These are phyloP conservation scores for Rhagium mordax DNA, from an alignment of 2,888 invertebrate genomes.

Conservation along the genomic window DNA sequence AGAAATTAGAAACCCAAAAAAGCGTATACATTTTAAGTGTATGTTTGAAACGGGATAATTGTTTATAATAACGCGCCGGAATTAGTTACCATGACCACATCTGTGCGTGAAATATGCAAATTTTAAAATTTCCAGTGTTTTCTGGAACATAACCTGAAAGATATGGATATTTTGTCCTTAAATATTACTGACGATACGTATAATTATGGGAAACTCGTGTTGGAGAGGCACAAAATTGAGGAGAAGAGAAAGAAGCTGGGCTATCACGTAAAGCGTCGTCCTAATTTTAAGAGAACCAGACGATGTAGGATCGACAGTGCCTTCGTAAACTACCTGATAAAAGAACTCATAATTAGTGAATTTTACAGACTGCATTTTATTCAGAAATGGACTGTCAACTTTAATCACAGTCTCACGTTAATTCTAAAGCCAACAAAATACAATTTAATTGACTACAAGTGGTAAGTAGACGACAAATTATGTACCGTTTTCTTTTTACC, in stretches of 20 bases:
- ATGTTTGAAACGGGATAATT: neutral
- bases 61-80: neutral
- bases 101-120: neutral
- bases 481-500: too few species aligned
- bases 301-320: constrained; percentile 55
- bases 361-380: constrained; percentile 56
- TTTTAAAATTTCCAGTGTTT: neutral
- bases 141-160: constrained; percentile 26
- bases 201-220: constrained; percentile 37
- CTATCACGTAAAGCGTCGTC: neutral
- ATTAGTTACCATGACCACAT: neutral
- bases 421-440: constrained; percentile 72
- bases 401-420: constrained; percentile 13
- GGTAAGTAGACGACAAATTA: constrained; percentile 75
- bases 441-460: constrained; percentile 80
- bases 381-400: constrained; percentile 31
- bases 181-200: constrained; percentile 38
- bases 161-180: constrained; percentile 29
- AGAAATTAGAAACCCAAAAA: neutral
- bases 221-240: constrained; percentile 27
- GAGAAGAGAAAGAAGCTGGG: neutral
- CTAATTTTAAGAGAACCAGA: constrained; percentile 18
- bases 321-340: constrained; percentile 63
- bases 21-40: neutral
- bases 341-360: constrained; percentile 58